phyloP scores from a whole-genome alignment of 2,888 invertebrate species.

The Mechanitis mazaeus region DNA sequence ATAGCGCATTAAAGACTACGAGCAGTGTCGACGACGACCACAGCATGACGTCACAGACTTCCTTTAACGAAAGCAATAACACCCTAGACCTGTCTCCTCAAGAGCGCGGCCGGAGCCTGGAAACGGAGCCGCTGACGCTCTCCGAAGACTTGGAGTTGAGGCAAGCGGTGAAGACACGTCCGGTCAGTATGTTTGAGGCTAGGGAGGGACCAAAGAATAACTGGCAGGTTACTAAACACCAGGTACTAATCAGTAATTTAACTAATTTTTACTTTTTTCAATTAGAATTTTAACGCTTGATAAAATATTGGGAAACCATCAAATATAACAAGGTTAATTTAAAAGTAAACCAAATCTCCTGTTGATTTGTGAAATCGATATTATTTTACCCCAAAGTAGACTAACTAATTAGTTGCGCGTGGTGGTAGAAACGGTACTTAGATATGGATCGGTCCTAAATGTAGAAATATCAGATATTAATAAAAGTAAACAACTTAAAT shows the following conservation, averaged over 20 bases:
- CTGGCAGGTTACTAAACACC: conserved; percentile 78
- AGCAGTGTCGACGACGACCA: conserved; percentile 67
- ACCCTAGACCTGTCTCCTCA: conserved; percentile 42
- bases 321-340: conserved; percentile 1
- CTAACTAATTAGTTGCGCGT: conserved; percentile 21
- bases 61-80: conserved; percentile 53
- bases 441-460: background rate
- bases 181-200: conserved; percentile 92
- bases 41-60: conserved; percentile 59
- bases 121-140: conserved; percentile 56
- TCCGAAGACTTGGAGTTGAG: conserved; percentile 72
- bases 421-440: conserved; percentile 14
- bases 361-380: background rate
- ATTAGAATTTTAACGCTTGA: background rate
- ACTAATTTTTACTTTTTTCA: conserved; percentile 43
- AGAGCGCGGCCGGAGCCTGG: conserved; percentile 65
- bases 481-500: background rate
- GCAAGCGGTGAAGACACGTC: conserved; percentile 71
- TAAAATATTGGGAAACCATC: background rate
- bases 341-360: background rate
- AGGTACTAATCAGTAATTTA: conserved; percentile 68
- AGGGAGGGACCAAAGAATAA: conserved; percentile 81
- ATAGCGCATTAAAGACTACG: conserved; percentile 81
- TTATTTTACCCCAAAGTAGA: conserved; percentile 8
- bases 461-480: background rate